Conservation (phyloP, 2,888 invertebrate genomes). For the Harmothoe impar region DNA sequence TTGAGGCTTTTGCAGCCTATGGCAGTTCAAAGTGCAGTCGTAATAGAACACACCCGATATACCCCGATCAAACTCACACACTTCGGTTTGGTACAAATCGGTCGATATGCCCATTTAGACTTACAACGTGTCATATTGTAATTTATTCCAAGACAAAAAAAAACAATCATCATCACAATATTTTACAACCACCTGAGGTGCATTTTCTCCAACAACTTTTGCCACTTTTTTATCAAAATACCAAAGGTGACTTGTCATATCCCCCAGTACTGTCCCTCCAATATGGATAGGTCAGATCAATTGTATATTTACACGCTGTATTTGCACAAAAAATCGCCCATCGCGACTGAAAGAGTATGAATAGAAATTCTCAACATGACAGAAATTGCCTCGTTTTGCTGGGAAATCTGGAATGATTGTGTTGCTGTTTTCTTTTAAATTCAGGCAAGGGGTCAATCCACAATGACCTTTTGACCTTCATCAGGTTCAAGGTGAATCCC, state of each 20-base stretch:
- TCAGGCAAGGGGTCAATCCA: background rate
- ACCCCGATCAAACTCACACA: background rate
- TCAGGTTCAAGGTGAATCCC: background rate
- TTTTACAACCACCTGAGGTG: background rate
- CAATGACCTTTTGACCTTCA: background rate
- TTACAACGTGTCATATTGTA: background rate
- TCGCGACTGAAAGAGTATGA: background rate
- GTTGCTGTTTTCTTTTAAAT: background rate
- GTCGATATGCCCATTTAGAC: background rate
- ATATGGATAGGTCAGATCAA: background rate
- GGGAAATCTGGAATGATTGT: slow-evolving; percentile 36
- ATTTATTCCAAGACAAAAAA: background rate
- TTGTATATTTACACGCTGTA: background rate
- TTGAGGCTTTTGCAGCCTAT: background rate
- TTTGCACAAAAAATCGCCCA: background rate
- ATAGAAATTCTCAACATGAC: background rate
- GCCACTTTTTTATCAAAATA: background rate
- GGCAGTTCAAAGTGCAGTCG: background rate
- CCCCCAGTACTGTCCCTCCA: background rate
- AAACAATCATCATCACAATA: slow-evolving; percentile 2
- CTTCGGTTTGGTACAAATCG: background rate
- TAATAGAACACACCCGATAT: background rate
- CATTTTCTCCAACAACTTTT: background rate
- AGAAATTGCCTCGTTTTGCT: slow-evolving; percentile 15
- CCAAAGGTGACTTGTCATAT: background rate